Evolutionary conservation across 64 coral and sea anemone species (phyloP).

Genomic region (Pocillopora verrucosa): DNA sequence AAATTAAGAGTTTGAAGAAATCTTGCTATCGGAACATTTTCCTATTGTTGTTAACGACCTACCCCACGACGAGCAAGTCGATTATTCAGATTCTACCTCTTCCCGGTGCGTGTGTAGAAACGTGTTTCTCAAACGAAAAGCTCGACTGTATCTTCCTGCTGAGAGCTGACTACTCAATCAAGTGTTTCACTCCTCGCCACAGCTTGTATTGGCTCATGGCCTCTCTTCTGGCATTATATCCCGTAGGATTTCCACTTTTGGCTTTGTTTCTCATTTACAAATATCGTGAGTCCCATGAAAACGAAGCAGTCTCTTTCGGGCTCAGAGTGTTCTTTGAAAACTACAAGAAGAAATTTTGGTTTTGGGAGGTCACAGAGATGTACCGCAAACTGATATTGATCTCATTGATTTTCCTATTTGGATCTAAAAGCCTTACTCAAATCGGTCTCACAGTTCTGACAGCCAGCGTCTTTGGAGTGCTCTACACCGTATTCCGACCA

Average conservation of each 20-base stretch:
- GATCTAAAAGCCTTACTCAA: background rate
- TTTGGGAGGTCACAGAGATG: constrained; percentile 12
- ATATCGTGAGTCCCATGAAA: constrained; percentile 6
- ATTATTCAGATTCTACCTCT: constrained; percentile 43
- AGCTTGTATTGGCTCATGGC: constrained; percentile 51
- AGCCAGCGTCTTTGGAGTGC: constrained; percentile 4
- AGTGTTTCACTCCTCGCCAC: constrained; percentile 18
- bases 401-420: background rate
- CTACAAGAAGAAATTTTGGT: constrained; percentile 8
- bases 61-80: constrained; percentile 41
- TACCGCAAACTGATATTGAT: background rate
- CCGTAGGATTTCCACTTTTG: constrained; percentile 70
- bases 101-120: constrained; percentile 12
- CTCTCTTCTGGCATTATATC: constrained; percentile 48
- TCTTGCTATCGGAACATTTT: constrained; percentile 50
- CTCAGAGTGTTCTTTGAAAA: constrained; percentile 22
- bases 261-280: constrained; percentile 59
- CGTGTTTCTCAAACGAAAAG: constrained; percentile 6
- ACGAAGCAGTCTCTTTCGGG: constrained; percentile 2
- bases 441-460: background rate
- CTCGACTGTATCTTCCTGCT: constrained; percentile 17
- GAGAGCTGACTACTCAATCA: constrained; percentile 32
- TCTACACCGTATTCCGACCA: constrained; percentile 4
- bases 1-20: constrained; percentile 29
- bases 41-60: constrained; percentile 20